A percentile compares a stretch with the other conserved stretches of the same genome.
phyloP scores from a whole-genome alignment of 2,797 vertebrate species.

The Anableps anableps region DNA sequence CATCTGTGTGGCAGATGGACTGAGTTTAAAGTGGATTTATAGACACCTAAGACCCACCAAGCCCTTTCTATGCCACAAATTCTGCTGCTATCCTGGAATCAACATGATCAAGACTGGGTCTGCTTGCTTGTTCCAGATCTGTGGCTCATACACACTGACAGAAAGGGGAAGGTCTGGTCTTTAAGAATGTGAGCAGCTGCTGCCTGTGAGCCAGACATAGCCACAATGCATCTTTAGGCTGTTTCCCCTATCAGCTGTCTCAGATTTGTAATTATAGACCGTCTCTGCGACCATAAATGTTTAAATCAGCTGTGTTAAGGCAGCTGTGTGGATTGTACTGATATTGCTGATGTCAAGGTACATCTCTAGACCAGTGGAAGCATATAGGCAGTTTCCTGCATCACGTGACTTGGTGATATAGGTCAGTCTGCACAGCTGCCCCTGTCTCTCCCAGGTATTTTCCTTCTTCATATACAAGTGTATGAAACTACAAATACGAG shows the following conservation, averaged over 20 bases:
- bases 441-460: too few relatives aligned
- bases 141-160: slow-evolving; percentile 31
- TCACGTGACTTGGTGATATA: slow-evolving; percentile 28
- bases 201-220: slow-evolving; percentile 37
- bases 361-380: background rate
- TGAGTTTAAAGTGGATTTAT: background rate
- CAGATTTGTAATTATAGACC: slow-evolving; percentile 22
- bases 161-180: slow-evolving; percentile 14
- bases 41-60: background rate
- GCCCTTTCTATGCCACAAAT: background rate
- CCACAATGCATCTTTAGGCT: slow-evolving; percentile 16
- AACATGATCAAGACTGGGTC: slow-evolving; percentile 10
- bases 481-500: background rate
- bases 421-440: slow-evolving; percentile 53
- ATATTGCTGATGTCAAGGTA: slow-evolving; percentile 2
- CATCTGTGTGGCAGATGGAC: background rate
- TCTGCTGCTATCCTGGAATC: slow-evolving; percentile 4
- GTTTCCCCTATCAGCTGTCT: slow-evolving; percentile 20
- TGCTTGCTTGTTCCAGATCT: slow-evolving; percentile 31
- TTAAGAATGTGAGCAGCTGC: slow-evolving; percentile 67
- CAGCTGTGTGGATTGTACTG: slow-evolving; percentile 3
- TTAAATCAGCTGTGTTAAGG: background rate
- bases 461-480: background rate
- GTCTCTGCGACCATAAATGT: background rate
- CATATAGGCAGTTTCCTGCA: slow-evolving; percentile 4